A percentile compares a stretch with the other conserved stretches of the same genome.
phyloP scores from a whole-genome alignment of 2,888 invertebrate genomes.

The Scelioninae gen. 2 region DNA sequence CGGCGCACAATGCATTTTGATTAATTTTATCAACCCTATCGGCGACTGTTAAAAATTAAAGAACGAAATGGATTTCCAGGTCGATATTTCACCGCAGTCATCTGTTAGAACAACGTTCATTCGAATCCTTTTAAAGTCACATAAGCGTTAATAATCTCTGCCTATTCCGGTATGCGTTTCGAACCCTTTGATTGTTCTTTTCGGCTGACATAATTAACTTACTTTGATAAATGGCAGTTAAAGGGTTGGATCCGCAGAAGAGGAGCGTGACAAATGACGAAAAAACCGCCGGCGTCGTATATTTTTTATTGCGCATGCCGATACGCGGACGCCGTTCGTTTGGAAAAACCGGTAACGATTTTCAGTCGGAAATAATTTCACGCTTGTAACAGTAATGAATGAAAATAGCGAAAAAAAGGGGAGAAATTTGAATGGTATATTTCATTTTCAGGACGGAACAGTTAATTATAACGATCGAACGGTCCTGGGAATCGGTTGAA shows the following conservation, averaged over 20 bases:
- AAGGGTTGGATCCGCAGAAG: slow-evolving; percentile 46
- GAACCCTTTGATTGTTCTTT: slow-evolving; percentile 58
- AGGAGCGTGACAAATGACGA: slow-evolving; percentile 47
- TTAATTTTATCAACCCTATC: slow-evolving; percentile 58
- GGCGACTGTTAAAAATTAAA: slow-evolving; percentile 41
- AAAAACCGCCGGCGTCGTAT: slow-evolving; percentile 36
- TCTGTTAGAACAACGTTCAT: slow-evolving; percentile 55
- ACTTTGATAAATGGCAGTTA: slow-evolving; percentile 51
- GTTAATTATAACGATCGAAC: too few species aligned
- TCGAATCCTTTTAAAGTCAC: slow-evolving; percentile 55
- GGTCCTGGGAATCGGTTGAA: slow-evolving; percentile 29
- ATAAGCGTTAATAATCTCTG: slow-evolving; percentile 58
- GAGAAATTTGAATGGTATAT: too few species aligned
- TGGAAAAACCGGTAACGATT: background rate
- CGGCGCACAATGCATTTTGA: slow-evolving; percentile 39
- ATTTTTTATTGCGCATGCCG: slow-evolving; percentile 11
- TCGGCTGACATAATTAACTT: slow-evolving; percentile 54
- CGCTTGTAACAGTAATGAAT: too few species aligned
- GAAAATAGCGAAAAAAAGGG: too few species aligned
- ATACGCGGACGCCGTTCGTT: background rate
- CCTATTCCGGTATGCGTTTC: slow-evolving; percentile 52
- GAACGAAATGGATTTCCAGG: slow-evolving; percentile 49
- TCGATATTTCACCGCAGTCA: slow-evolving; percentile 55
- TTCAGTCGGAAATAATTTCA: background rate
- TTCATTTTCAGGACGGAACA: too few species aligned